Percentiles rank a stretch among this genome's conserved stretches.
Evolutionary conservation across 2,113 vertebrate species (phyloP).

Genomic region (Harpagus bidentatus): DNA sequence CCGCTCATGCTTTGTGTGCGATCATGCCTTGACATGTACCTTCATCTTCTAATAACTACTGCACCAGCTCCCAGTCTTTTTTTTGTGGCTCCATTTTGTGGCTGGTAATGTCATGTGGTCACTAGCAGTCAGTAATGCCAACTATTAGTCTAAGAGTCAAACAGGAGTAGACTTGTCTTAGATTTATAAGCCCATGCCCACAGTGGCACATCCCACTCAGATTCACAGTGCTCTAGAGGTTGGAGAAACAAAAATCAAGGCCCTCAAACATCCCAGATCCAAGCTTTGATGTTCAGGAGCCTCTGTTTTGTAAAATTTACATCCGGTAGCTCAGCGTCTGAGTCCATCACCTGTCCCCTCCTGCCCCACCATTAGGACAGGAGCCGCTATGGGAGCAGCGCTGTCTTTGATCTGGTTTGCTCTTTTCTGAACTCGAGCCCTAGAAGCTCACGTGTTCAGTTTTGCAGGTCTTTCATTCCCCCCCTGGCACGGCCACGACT

Average conservation of each 20-base stretch:
- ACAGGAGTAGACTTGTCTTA: not conserved
- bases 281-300: not conserved
- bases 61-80: not conserved
- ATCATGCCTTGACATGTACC: not conserved
- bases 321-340: not conserved
- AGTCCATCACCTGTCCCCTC: not conserved
- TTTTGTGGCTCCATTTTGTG: not conserved
- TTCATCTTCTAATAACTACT: not conserved
- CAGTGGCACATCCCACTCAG: not conserved
- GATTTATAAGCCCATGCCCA: not conserved
- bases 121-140: not conserved
- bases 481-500: not conserved
- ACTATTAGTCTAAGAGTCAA: not conserved
- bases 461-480: not conserved
- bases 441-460: not conserved
- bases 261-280: not conserved
- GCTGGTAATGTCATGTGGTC: not conserved
- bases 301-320: not conserved
- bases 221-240: not conserved
- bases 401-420: not conserved
- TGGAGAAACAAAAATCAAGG: not conserved
- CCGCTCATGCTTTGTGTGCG: not conserved
- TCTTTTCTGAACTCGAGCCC: not conserved
- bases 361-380: not conserved
- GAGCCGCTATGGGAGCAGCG: not conserved